Conservation (phyloP, 2,797 vertebrate species). For the Pangasius larnaudii region DNA sequence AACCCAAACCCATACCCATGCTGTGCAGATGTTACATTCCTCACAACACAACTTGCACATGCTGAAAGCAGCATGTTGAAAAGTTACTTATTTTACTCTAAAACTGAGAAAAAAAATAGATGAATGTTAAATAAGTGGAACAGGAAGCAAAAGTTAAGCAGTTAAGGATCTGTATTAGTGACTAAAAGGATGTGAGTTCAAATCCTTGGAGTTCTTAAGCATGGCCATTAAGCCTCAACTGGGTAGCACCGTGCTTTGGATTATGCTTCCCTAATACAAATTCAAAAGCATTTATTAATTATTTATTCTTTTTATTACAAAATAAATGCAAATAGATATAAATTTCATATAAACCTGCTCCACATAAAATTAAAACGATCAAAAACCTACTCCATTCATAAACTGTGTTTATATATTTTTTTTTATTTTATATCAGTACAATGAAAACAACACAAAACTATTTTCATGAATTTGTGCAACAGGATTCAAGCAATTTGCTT, state of each 20-base stretch:
- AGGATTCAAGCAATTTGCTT: neutral
- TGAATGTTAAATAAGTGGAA: neutral
- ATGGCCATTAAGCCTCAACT: neutral
- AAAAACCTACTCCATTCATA: neutral
- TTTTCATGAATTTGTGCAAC: neutral
- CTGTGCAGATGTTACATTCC: slow-evolving; percentile 35
- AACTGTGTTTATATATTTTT: neutral
- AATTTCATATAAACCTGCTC: neutral
- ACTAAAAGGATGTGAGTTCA: neutral
- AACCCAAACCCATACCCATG: slow-evolving; percentile 10
- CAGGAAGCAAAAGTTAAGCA: neutral
- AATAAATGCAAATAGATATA: neutral
- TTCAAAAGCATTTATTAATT: neutral
- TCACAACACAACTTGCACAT: neutral
- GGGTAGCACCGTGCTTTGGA: neutral
- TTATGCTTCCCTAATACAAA: neutral
- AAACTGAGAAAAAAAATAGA: neutral
- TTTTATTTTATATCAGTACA: neutral
- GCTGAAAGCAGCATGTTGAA: slow-evolving; percentile 5
- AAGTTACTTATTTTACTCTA: neutral
- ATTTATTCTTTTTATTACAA: neutral
- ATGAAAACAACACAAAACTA: neutral
- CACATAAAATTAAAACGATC: neutral
- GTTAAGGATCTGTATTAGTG: neutral
- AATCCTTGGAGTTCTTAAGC: neutral